A percentile compares a stretch with the other conserved stretches of the same genome.
phyloP scores from a whole-genome alignment of 2,113 vertebrate genomes.

The Sapajus apella region DNA sequence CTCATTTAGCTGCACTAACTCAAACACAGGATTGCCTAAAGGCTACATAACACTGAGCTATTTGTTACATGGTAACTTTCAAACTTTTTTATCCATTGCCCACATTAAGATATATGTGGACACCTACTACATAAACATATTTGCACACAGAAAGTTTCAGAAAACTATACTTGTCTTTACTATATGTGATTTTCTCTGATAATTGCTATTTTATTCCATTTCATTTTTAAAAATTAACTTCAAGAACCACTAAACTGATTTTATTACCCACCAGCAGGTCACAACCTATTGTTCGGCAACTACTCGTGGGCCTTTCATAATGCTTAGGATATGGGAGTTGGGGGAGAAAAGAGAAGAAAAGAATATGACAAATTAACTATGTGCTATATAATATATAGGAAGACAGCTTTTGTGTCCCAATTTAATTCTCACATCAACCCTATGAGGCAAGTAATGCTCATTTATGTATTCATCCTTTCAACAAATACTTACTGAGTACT shows the following conservation, averaged over 20 bases:
- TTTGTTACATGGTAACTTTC: background rate
- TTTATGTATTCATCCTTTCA: conserved; percentile 26
- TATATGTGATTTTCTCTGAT: conserved; percentile 2
- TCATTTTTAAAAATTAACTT: conserved; percentile 1
- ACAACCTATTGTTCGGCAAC: background rate
- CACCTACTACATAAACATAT: background rate
- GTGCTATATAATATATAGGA: background rate
- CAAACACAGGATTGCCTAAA: background rate
- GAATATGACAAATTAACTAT: background rate
- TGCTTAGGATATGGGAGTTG: background rate
- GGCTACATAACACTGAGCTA: background rate
- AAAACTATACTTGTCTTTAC: background rate
- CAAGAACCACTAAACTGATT: conserved; percentile 26
- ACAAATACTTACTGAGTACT: conserved; percentile 7
- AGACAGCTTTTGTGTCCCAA: background rate
- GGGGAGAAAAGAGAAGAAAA: background rate
- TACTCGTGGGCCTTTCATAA: conserved; percentile 5
- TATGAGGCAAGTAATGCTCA: background rate
- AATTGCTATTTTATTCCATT: conserved; percentile 5
- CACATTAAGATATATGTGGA: conserved; percentile 12
- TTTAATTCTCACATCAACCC: conserved; percentile 8
- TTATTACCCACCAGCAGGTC: background rate
- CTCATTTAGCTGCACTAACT: background rate
- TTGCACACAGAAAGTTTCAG: conserved; percentile 12
- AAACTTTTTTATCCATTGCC: background rate